These are phyloP conservation scores for Sebastes minor DNA, from an alignment of 2,797 vertebrate species.

Conservation along the genomic window DNA sequence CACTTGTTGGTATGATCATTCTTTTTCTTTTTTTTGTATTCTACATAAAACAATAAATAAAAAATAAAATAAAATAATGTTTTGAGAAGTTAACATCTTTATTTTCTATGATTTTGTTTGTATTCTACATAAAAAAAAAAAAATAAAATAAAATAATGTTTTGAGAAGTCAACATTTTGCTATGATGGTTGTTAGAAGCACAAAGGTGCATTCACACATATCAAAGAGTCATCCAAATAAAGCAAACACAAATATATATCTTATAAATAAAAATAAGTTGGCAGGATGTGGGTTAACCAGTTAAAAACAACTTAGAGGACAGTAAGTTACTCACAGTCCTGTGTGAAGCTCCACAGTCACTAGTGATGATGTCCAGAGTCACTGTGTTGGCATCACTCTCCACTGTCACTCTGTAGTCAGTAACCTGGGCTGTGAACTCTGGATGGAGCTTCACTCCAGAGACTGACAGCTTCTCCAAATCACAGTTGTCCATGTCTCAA, in stretches of 20 bases:
- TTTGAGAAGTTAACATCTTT: too few relatives aligned
- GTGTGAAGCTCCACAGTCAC: conserved; percentile 72
- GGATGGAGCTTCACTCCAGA: conserved; percentile 63
- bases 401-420: conserved; percentile 64
- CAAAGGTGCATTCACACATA: background rate
- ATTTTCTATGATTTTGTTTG: too few relatives aligned
- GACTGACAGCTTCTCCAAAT: conserved; percentile 72
- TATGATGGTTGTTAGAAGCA: background rate
- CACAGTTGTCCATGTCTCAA: conserved; percentile 79
- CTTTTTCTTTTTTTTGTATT: too few relatives aligned
- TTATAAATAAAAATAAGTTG: background rate
- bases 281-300: background rate
- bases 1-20: too few relatives aligned
- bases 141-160: too few relatives aligned
- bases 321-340: conserved; percentile 61
- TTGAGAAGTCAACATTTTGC: background rate
- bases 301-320: background rate
- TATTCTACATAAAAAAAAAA: too few relatives aligned
- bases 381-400: conserved; percentile 56
- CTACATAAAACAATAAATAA: too few relatives aligned
- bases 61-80: too few relatives aligned
- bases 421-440: conserved; percentile 59
- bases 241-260: background rate
- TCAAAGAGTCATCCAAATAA: background rate
- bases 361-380: conserved; percentile 60